phyloP scores from a whole-genome alignment of 2,888 invertebrate genomes.

The Meganola albula region DNA sequence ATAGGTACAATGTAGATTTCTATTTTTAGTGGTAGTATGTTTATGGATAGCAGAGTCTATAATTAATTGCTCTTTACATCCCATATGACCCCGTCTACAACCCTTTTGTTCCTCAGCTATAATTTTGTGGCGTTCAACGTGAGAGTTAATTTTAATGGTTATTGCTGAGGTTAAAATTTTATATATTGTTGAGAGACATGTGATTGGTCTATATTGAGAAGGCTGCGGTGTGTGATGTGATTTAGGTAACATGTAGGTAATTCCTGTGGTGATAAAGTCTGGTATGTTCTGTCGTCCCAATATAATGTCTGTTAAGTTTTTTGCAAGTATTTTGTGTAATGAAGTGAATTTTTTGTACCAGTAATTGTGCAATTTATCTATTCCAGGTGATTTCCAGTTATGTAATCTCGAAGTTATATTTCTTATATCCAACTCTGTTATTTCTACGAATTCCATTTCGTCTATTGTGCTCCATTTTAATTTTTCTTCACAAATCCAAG shows the following conservation, averaged over 20 bases:
- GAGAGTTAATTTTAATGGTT: conserved; percentile 8
- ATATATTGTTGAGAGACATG: conserved; percentile 10
- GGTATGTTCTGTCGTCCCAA: conserved; percentile 8
- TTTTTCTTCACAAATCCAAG: conserved; percentile 4
- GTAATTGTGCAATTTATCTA: conserved; percentile 2
- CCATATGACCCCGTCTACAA: too few relatives aligned
- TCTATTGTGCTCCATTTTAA: not conserved
- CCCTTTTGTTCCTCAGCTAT: too few relatives aligned
- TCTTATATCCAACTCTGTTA: conserved; percentile 1
- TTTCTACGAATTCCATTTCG: conserved; percentile 3
- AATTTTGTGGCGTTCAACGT: conserved; percentile 7
- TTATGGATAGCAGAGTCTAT: too few relatives aligned
- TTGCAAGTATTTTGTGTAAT: conserved; percentile 2
- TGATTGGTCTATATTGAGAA: conserved; percentile 13
- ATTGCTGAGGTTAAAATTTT: conserved; percentile 8
- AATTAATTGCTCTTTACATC: too few relatives aligned
- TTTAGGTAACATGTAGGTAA: conserved; percentile 21
- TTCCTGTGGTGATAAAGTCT: conserved; percentile 13
- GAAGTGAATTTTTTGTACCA: conserved; percentile 5
- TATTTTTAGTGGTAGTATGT: too few relatives aligned
- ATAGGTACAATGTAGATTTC: too few relatives aligned
- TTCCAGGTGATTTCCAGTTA: too few relatives aligned
- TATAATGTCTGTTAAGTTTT: too few relatives aligned
- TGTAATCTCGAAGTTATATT: conserved; percentile 3
- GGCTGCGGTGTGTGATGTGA: conserved; percentile 6